These are phyloP conservation scores for Antennarius maculatus DNA, from an alignment of 2,797 vertebrate genomes.

Conservation along the genomic window DNA sequence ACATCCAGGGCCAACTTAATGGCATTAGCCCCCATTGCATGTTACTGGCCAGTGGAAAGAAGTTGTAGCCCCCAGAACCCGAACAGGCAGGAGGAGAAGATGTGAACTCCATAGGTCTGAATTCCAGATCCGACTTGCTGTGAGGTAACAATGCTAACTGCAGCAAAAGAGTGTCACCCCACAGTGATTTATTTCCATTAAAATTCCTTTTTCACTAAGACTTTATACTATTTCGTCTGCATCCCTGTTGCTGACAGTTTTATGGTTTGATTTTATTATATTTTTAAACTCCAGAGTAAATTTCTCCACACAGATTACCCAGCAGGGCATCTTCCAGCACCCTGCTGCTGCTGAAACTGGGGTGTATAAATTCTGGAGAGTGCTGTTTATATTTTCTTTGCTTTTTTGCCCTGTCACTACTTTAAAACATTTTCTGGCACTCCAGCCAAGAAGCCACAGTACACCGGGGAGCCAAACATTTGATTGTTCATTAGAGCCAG, in stretches of 20 bases:
- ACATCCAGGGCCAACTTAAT: too few relatives aligned
- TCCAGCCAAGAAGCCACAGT: conserved; percentile 20
- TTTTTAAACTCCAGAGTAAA: conserved; percentile 32
- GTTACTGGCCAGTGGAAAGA: too few relatives aligned
- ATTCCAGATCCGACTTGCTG: too few relatives aligned
- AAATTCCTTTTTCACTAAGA: not conserved
- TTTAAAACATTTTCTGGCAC: conserved; percentile 24
- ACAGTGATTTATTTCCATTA: not conserved
- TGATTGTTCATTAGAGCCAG: conserved; percentile 42
- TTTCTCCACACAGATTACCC: conserved; percentile 13
- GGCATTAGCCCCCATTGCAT: too few relatives aligned
- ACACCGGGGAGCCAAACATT: conserved; percentile 27
- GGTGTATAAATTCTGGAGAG: conserved; percentile 25
- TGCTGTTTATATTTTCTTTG: conserved; percentile 39
- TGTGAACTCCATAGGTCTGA: too few relatives aligned
- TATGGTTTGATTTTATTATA: conserved; percentile 20
- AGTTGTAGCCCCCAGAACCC: too few relatives aligned
- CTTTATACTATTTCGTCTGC: conserved; percentile 4
- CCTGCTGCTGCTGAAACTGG: conserved; percentile 37
- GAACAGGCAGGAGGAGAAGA: too few relatives aligned
- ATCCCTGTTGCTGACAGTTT: conserved; percentile 9
- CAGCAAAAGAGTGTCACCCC: too few relatives aligned
- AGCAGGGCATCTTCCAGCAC: conserved; percentile 15
- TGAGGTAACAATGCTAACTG: too few relatives aligned
- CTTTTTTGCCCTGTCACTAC: conserved; percentile 18